Base-by-base conservation (phyloP, 1,140 invertebrate species). In the Drosophila neocordata region DNA sequence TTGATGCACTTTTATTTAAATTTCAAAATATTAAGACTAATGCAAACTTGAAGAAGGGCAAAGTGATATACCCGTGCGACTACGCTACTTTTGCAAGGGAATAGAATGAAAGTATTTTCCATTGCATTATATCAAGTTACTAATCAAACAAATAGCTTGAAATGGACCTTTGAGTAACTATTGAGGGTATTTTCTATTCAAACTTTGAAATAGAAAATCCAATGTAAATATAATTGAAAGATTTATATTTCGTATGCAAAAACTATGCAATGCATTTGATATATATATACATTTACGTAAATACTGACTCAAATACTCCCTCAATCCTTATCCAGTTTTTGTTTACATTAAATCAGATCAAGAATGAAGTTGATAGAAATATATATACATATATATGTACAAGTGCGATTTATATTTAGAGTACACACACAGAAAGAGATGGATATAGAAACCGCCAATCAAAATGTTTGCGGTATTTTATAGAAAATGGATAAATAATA, bases 281-380 rank as follows among this genome's bases (percentile, higher is more conserved):
- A n/a, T 38, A n/a, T n/a, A 1, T 38, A n/a, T 38, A 13, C n/a
- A n/a, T 13, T 4, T 4, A 13, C 34, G 1, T 9, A 35, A 3
- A 35, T 35, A 35, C 12, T 38, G 3, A 13, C n/a, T 38, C 3
- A 13, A 15, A 41, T 41, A 6, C 38, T 41, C 11, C 1, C n/a
- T 13, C n/a, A n/a, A 8, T 13, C 0, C 37, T 38, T 13, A 13
- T 13, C 12, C n/a, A 38, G 5, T 38, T 13, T 12, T 41, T 41
- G 38, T 41, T 20, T 15, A 27, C 18, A 58, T 48, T 57, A 34
- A 74, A 67, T 73, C 72, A 73, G 59, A 37, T 73, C 37, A 15
- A 55, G 51, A 64, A 69, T 55, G 52, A 61, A 78, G 74, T 75
- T 85, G 77, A 80, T 66, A 77, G 77, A 85, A 71, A 85, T 80